Evolutionary conservation across 2,888 invertebrate genomes (phyloP).

Genomic region (Drosophila tanythrix): DNA sequence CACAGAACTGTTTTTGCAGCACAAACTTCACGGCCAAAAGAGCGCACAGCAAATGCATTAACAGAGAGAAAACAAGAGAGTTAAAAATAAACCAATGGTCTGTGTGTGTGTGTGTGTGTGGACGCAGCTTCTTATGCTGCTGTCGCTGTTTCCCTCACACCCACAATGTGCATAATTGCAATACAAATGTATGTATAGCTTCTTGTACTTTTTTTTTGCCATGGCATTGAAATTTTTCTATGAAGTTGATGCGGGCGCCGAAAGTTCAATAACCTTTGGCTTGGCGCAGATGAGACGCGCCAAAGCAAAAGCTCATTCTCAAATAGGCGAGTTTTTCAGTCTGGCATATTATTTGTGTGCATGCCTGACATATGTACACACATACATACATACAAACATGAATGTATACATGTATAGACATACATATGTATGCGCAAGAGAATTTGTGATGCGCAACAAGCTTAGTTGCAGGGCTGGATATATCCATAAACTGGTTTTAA

Average conservation of each 20-base stretch:
- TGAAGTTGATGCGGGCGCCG: slow-evolving; percentile 71
- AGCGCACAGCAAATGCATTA: slow-evolving; percentile 61
- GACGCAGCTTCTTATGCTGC: slow-evolving; percentile 59
- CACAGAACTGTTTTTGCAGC: slow-evolving; percentile 59
- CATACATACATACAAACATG: not conserved
- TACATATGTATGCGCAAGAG: slow-evolving; percentile 24
- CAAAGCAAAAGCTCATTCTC: slow-evolving; percentile 54
- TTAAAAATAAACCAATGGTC: slow-evolving; percentile 65
- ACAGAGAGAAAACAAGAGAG: slow-evolving; percentile 44
- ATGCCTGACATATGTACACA: slow-evolving; percentile 4
- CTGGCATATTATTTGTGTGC: slow-evolving; percentile 23
- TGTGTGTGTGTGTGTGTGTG: slow-evolving; percentile 40
- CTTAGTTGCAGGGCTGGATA: slow-evolving; percentile 35
- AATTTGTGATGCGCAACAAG: slow-evolving; percentile 61
- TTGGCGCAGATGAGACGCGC: slow-evolving; percentile 41
- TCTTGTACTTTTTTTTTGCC: slow-evolving; percentile 48
- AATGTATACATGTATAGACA: not conserved
- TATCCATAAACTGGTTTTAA: slow-evolving; percentile 49
- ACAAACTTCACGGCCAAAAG: slow-evolving; percentile 74
- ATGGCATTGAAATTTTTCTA: slow-evolving; percentile 82
- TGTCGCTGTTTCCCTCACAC: slow-evolving; percentile 50
- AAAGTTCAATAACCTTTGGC: slow-evolving; percentile 83
- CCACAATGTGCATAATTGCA: slow-evolving; percentile 67
- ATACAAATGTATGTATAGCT: slow-evolving; percentile 35
- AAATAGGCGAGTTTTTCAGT: slow-evolving; percentile 16